Percentiles rank a stretch among this genome's conserved stretches.
Conservation (phyloP, 1,140 invertebrate genomes). For the Bombus haemorrhoidalis region DNA sequence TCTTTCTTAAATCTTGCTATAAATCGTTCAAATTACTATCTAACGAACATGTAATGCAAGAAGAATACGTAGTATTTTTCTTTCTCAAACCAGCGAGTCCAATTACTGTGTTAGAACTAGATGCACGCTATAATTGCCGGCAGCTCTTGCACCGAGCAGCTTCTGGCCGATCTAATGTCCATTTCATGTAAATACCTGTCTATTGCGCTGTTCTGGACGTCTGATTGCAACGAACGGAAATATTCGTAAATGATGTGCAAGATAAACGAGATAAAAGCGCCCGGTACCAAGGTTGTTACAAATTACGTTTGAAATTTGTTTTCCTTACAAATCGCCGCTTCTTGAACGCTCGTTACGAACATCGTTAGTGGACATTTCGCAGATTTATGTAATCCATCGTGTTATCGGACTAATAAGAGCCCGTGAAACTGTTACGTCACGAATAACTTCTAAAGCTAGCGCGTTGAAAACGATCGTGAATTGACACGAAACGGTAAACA, state of each 20-base stretch:
- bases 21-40: not conserved
- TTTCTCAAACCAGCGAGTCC: not conserved
- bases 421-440: not conserved
- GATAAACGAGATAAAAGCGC: not conserved
- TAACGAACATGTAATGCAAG: not conserved
- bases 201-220: not conserved
- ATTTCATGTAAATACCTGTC: not conserved
- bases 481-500: not conserved
- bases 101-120: not conserved
- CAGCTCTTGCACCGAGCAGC: not conserved
- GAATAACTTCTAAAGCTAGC: not conserved
- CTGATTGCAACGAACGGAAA: not conserved
- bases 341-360: not conserved
- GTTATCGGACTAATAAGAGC: not conserved
- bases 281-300: not conserved
- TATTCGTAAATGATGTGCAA: not conserved
- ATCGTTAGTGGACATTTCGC: not conserved
- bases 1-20: too few relatives aligned
- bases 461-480: not conserved
- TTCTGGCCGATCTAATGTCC: not conserved
- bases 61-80: not conserved
- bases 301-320: not conserved
- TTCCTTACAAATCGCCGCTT: not conserved
- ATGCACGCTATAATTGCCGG: not conserved
- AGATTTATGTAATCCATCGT: not conserved